Conservation (phyloP, 2,113 vertebrate species). For the human (Homo sapiens) region DNA sequence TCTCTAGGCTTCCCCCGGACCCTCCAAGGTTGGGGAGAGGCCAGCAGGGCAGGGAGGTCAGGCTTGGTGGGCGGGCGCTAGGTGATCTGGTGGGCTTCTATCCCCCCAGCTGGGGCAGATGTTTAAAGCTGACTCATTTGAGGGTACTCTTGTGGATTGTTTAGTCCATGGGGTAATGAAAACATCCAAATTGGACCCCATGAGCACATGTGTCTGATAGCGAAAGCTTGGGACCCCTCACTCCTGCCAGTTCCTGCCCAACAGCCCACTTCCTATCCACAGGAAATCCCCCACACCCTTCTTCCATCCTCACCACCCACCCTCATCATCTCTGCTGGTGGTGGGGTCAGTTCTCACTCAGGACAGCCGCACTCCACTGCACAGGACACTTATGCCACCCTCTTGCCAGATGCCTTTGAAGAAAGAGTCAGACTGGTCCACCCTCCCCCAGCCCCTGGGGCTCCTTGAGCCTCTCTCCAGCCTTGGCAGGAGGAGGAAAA, state of each 20-base stretch:
- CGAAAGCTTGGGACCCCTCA: not conserved
- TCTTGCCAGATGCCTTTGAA: rapidly evolving
- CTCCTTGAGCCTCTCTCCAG: not conserved
- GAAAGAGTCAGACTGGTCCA: rapidly evolving
- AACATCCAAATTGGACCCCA: too few relatives aligned
- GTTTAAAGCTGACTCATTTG: too few relatives aligned
- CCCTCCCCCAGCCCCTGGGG: rapidly evolving
- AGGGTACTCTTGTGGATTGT: not conserved
- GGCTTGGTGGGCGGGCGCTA: not conserved
- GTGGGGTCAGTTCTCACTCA: not conserved
- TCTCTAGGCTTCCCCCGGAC: not conserved
- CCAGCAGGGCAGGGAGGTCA: too few relatives aligned
- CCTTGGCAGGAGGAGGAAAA: rapidly evolving
- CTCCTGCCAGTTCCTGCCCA: not conserved
- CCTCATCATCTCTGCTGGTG: rapidly evolving
- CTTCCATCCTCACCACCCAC: rapidly evolving
- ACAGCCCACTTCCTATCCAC: rapidly evolving
- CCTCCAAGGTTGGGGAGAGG: too few relatives aligned
- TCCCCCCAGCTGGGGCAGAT: rapidly evolving
- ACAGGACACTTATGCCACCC: not conserved
- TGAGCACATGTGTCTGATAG: rapidly evolving
- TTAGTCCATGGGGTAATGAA: not conserved
- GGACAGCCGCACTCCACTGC: not conserved
- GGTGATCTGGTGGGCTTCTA: too few relatives aligned
- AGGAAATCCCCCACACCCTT: not conserved